phyloP scores from a whole-genome alignment of 2,797 vertebrate species.

The Ambastaia sidthimunki region DNA sequence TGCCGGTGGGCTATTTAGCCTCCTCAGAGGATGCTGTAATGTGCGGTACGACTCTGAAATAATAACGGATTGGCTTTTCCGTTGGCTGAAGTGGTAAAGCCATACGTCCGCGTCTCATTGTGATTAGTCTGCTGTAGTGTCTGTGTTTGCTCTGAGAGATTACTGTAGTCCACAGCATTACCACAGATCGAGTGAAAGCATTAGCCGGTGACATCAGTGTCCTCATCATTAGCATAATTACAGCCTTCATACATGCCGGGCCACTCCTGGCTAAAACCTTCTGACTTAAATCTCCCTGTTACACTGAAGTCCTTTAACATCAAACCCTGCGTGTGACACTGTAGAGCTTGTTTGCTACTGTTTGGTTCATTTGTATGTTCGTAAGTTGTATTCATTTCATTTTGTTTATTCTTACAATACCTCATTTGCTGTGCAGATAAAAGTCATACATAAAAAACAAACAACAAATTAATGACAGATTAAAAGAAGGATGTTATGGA shows the following conservation, averaged over 20 bases:
- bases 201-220: constrained; percentile 39
- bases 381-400: no score
- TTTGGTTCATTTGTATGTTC: no score
- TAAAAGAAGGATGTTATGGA: no score
- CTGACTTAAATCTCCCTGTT: background rate
- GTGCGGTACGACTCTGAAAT: background rate
- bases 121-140: constrained; percentile 45
- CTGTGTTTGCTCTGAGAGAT: constrained; percentile 47
- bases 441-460: background rate
- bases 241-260: background rate
- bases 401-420: background rate
- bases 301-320: background rate
- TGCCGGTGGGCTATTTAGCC: constrained; percentile 33
- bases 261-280: constrained; percentile 26
- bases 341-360: no score
- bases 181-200: constrained; percentile 47
- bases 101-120: constrained; percentile 44
- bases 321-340: background rate
- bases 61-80: constrained; percentile 31
- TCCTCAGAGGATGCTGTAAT: constrained; percentile 21
- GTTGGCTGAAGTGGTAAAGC: constrained; percentile 25
- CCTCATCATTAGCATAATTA: constrained; percentile 32
- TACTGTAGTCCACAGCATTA: constrained; percentile 44
- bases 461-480: no score
- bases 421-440: background rate